Percentiles rank a stretch among this genome's conserved stretches.
Conservation (phyloP, 2,888 invertebrate genomes). For the Andrena dorsata region DNA sequence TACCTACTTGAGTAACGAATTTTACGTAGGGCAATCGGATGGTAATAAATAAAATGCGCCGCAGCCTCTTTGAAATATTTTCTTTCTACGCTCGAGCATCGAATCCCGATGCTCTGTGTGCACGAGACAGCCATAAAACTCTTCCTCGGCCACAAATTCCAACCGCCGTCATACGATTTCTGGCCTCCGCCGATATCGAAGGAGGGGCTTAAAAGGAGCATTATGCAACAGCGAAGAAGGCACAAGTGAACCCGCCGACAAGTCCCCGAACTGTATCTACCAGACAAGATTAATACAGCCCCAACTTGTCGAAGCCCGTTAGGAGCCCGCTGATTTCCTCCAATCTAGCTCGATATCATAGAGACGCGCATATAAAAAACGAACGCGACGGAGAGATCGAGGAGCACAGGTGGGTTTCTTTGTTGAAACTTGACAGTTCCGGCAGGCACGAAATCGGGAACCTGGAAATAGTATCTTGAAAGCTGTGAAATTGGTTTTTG, state of each 20-base stretch:
- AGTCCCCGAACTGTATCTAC: constrained; percentile 15
- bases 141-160: constrained; percentile 15
- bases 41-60: constrained; percentile 15
- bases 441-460: neutral
- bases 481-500: constrained; percentile 1
- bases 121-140: constrained; percentile 20
- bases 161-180: neutral
- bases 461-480: neutral
- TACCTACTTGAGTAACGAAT: neutral
- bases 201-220: constrained; percentile 15
- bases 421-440: neutral
- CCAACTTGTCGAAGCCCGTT: constrained; percentile 22
- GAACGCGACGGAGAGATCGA: neutral
- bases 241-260: constrained; percentile 13
- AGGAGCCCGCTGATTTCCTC: neutral
- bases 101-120: neutral
- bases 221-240: constrained; percentile 29
- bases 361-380: neutral
- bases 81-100: neutral
- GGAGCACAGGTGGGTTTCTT: neutral
- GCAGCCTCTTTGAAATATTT: neutral
- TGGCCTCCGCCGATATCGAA: constrained; percentile 20
- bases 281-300: constrained; percentile 27
- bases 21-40: neutral
- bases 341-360: neutral